Percentiles rank a stretch among this genome's conserved stretches.
Evolutionary conservation across 2,888 invertebrate species (phyloP).

Genomic region (Epinotia ramella): DNA sequence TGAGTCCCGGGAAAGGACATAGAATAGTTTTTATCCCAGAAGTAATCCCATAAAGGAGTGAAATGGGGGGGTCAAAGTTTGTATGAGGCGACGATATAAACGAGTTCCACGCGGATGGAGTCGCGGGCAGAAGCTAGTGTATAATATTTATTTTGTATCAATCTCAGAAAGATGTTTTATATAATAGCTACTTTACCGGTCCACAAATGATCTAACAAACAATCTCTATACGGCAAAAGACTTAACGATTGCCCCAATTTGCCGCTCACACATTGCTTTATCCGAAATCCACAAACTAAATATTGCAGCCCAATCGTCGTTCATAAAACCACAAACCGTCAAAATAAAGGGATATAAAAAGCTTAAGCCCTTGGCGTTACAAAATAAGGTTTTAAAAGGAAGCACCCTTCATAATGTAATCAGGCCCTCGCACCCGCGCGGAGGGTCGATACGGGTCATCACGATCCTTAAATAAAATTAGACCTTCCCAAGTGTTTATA

Average conservation of each 20-base stretch:
- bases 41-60: too few species aligned
- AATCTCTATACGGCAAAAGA: not conserved
- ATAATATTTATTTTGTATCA: too few species aligned
- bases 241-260: not conserved
- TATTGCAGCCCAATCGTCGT: not conserved
- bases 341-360: conserved; percentile 19
- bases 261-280: not conserved
- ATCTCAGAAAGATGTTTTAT: too few species aligned
- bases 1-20: too few species aligned
- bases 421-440: conserved; percentile 16
- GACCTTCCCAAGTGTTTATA: conserved; percentile 16
- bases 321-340: conserved; percentile 7
- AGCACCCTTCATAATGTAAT: conserved; percentile 40
- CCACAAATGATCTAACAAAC: not conserved
- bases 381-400: conserved; percentile 39
- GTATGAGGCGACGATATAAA: too few species aligned
- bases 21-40: too few species aligned
- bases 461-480: conserved; percentile 33
- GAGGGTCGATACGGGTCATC: conserved; percentile 8
- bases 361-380: conserved; percentile 15
- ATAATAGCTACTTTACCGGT: too few species aligned
- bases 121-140: too few species aligned
- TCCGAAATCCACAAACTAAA: not conserved
- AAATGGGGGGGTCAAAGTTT: too few species aligned
- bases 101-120: too few species aligned